phyloP scores from a whole-genome alignment of 1,140 invertebrate species.

The Portunus trituberculatus region DNA sequence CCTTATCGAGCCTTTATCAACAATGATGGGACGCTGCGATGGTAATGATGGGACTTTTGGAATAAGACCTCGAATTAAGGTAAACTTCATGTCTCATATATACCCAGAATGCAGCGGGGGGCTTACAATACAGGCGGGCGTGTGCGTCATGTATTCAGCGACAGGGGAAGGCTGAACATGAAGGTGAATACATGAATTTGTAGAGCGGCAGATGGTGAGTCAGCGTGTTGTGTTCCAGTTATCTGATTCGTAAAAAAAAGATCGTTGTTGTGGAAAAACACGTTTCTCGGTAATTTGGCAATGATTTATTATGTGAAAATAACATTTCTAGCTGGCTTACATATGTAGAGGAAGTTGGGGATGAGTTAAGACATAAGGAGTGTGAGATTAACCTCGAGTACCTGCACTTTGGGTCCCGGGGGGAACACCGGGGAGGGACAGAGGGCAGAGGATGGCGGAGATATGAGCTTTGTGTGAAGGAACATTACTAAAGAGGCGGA shows the following conservation, averaged over 20 bases:
- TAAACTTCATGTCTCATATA: no score
- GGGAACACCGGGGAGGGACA: background rate
- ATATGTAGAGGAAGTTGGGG: background rate
- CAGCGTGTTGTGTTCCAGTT: background rate
- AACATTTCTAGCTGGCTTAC: background rate
- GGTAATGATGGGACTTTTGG: no score
- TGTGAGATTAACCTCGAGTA: background rate
- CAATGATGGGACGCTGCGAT: no score
- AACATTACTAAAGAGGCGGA: background rate
- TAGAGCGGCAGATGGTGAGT: background rate
- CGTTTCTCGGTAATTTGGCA: background rate
- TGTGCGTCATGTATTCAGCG: background rate
- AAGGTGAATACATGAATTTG: background rate
- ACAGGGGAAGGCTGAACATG: background rate
- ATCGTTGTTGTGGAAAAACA: background rate
- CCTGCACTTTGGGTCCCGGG: no score
- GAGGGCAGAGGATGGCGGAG: background rate
- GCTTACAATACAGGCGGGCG: background rate
- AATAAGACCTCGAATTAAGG: no score
- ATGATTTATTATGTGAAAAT: background rate
- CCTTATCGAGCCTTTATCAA: no score
- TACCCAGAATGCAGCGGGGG: no score
- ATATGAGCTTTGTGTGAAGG: background rate
- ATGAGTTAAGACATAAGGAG: background rate
- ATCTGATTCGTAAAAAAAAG: background rate